A percentile compares a stretch with the other conserved stretches of the same genome.
phyloP scores from a whole-genome alignment of 1,140 invertebrate genomes.

The Mya arenaria region DNA sequence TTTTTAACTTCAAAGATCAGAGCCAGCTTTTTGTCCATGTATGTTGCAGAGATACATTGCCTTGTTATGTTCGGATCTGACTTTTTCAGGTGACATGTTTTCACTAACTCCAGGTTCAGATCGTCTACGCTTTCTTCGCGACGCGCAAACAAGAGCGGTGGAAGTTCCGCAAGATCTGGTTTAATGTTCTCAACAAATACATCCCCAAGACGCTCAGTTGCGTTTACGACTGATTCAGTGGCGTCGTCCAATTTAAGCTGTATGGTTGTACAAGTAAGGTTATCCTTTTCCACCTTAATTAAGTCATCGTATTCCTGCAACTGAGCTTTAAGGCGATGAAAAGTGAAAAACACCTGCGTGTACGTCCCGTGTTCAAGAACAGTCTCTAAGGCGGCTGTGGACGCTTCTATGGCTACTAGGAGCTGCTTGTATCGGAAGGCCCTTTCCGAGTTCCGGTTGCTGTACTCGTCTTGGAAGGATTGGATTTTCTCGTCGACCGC shows the following conservation, averaged over 20 bases:
- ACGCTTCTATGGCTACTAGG: conserved; percentile 27
- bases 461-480: conserved; percentile 23
- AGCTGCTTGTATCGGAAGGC: conserved; percentile 46
- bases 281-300: conserved; percentile 29
- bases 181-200: conserved; percentile 14
- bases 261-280: conserved; percentile 4
- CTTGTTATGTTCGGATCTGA: conserved; percentile 4
- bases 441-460: conserved; percentile 23
- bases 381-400: conserved; percentile 19
- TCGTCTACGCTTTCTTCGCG: conserved; percentile 4
- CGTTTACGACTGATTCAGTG: not conserved
- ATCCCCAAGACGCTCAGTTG: conserved; percentile 18
- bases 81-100: not conserved
- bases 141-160: conserved; percentile 28
- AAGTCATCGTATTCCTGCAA: conserved; percentile 40
- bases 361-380: conserved; percentile 37
- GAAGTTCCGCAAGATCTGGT: conserved; percentile 25
- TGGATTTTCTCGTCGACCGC: conserved; percentile 3
- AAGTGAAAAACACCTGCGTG: conserved; percentile 29
- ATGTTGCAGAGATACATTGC: conserved; percentile 13
- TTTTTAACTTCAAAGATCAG: conserved; percentile 37
- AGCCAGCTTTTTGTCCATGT: conserved; percentile 47
- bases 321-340: conserved; percentile 27
- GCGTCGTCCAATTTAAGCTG: conserved; percentile 31
- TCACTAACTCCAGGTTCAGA: conserved; percentile 28